Evolutionary conservation across 2,797 vertebrate species (phyloP), one percentile per base, ranked within the genome.

Genomic region (Labroides dimidiatus): DNA sequence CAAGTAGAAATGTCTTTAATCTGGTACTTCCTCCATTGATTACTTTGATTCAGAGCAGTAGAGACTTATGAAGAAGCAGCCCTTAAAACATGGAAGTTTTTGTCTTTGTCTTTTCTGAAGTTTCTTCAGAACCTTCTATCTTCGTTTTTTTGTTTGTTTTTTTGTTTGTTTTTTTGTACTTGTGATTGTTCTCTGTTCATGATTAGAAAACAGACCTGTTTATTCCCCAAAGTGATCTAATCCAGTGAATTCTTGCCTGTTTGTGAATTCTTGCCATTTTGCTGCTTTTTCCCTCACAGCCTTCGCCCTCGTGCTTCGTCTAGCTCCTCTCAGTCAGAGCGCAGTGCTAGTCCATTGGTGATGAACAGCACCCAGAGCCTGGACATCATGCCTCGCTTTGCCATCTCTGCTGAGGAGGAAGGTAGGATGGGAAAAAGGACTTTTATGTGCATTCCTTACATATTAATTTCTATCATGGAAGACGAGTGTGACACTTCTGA

Each of bases 391-490:
- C 95, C 96, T 58, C 96, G 93, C 53, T 95, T 96, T 5, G 93
- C 96, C 78, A 95, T 97, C 80, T 93, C 96, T 2, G 93, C 95
- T 0, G 96, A 97, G 70, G 96, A 98, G 0, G 96, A 97, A 80
- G 95, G 94, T n/a, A 91, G 92, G 65, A 36, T 12, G 0, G 23
- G 56, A 39, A 2, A 39, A 39, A 39, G 1, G 36, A 20, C 11
- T 15, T 21, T 9, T 21, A 16, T 30, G 5, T 19, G 10, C 10
- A 4, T 14, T 43, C 6, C 2, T 16, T 3, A 10, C 7, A 17
- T 30, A 6, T 70, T 39, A 2, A n/a, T 57, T 30, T 13, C 6
- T 42, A 0, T 27, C 2, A 0, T 44, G 1, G 53, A 75, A 33
- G 39, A 13, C 24, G 7, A 6, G 4, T 20, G 14, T 69, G 39